Base-by-base conservation (phyloP, 2,113 vertebrate genomes). In the Atlantisia rogersi region DNA sequence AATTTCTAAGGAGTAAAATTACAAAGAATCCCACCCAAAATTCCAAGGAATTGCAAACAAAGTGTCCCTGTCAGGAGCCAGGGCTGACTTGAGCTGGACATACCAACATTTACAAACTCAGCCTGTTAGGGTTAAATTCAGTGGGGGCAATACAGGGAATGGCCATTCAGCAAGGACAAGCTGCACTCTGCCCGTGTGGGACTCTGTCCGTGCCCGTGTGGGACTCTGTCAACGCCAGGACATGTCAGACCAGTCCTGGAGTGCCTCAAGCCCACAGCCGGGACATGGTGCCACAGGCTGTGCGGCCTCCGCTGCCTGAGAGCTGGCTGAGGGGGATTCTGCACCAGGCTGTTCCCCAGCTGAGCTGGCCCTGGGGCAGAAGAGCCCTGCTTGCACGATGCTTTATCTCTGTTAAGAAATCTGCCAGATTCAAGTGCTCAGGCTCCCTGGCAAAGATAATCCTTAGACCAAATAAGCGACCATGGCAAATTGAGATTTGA, bases 401-500 rank as follows among this genome's bases (percentile, higher is more conserved):
- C 35, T 90, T 69, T 26, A 52, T 78, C 80, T 68, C 5, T 3
- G 52, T 50, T 63, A 71, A 60, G 62, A 29, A 53, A 92, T 37
- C 82, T 75, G 76, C 64, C 48, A 25, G 68, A 31, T 64, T 64
- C 26, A 6, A 75, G 64, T 31, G 64, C 60, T 70, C 76, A 4
- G 80, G 32, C 62, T 31, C 88, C 65, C 0, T 2, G 50, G 94
- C 77, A 82, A 84, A 86, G 88, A 79, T 75, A 86, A 94, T 89
- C 86, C 69, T 29, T 2, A 50, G 53, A 55, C 48, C 83, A 86
- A 93, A 95, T 58, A 86, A 68, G 48, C 9, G 0, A 53, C 7
- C 88, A 62, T 5, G 86, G 92, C 62, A 94, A 92, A 88, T 10
- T 89, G 88, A 71, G 77, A 42, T 86, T 44, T 10, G 88, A 92